These are phyloP conservation scores for Centrocercus urophasianus DNA, from an alignment of 2,113 vertebrate species.

Conservation along the genomic window DNA sequence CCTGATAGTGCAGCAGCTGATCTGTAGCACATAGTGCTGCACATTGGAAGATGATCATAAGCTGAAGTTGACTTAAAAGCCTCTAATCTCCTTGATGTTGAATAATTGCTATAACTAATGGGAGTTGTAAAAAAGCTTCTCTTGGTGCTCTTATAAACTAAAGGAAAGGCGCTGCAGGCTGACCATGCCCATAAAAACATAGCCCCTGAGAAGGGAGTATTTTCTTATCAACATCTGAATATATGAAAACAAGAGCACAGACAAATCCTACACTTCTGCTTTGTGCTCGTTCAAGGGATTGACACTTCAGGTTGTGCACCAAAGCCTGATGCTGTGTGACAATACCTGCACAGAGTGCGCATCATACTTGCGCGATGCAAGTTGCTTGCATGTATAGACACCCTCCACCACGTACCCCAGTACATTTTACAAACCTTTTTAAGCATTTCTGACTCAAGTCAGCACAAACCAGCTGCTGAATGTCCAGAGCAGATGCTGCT, in stretches of 20 bases:
- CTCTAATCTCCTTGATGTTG: background rate
- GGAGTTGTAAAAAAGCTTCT: background rate
- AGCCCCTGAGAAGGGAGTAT: background rate
- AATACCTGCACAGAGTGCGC: accelerated
- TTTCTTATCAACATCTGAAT: accelerated
- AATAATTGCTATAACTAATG: background rate
- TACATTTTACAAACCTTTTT: accelerated
- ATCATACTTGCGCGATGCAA: accelerated
- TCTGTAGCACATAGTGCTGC: accelerated
- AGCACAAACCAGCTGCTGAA: background rate
- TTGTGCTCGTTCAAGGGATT: accelerated
- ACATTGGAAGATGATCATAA: background rate
- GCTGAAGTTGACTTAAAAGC: background rate
- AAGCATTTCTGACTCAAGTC: accelerated
- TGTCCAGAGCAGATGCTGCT: background rate
- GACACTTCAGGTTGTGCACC: background rate
- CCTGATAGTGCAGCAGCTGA: background rate
- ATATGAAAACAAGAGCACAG: accelerated
- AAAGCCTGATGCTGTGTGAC: no score
- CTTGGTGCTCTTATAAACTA: background rate
- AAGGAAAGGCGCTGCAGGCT: background rate
- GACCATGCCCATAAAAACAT: accelerated
- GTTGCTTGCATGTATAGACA: accelerated
- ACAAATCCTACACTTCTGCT: background rate
- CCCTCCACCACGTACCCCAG: accelerated